Percentiles rank a stretch among this genome's conserved stretches.
Conservation (phyloP, 2,888 invertebrate species). For the Myathropa florea region DNA sequence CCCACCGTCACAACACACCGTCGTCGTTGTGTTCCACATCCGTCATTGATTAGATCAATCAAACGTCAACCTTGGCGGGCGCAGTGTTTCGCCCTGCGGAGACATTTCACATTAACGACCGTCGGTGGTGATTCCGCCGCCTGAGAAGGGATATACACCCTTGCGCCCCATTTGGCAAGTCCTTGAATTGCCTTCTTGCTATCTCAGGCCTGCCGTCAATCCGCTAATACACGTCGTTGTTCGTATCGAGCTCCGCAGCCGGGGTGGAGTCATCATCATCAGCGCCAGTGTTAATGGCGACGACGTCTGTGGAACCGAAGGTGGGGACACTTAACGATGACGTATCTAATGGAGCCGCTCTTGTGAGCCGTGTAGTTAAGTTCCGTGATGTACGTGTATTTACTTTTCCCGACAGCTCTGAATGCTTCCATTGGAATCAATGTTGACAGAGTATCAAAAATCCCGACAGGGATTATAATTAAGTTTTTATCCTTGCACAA, state of each 20-base stretch:
- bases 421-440: constrained; percentile 42
- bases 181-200: constrained; percentile 44
- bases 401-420: constrained; percentile 22
- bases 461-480: constrained; percentile 62
- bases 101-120: constrained; percentile 41
- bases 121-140: background rate
- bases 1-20: no score
- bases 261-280: constrained; percentile 39
- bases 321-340: constrained; percentile 14
- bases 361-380: constrained; percentile 16
- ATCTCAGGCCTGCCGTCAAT: constrained; percentile 30
- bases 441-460: constrained; percentile 55
- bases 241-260: constrained; percentile 22
- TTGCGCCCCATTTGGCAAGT: background rate
- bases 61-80: constrained; percentile 36
- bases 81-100: constrained; percentile 16
- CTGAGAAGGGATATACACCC: constrained; percentile 11
- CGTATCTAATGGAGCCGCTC: constrained; percentile 43
- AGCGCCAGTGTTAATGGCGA: constrained; percentile 31
- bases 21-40: background rate
- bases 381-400: constrained; percentile 14
- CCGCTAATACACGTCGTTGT: constrained; percentile 28
- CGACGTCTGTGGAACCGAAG: background rate
- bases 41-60: constrained; percentile 62
- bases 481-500: constrained; percentile 39